These are phyloP conservation scores for Myanophis thanlyinensis DNA, from an alignment of 2,113 vertebrate genomes.

Conservation along the genomic window DNA sequence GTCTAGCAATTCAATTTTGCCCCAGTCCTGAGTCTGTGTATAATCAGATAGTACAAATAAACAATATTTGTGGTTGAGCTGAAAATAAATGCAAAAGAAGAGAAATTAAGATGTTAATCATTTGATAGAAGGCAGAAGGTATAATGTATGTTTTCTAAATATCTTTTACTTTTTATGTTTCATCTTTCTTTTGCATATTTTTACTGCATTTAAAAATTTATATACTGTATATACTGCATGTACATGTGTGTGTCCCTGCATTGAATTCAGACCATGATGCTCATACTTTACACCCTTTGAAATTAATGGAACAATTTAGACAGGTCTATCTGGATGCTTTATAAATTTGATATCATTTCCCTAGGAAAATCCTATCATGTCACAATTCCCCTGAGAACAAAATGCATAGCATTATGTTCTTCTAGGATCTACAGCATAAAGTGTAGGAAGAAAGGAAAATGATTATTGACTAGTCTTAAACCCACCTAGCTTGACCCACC, in stretches of 20 bases:
- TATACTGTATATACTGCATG: background rate
- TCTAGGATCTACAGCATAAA: background rate
- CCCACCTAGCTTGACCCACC: background rate
- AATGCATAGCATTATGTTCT: background rate
- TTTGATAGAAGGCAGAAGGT: background rate
- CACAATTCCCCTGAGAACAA: background rate
- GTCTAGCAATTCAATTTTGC: background rate
- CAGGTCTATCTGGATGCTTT: background rate
- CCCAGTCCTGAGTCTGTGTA: background rate
- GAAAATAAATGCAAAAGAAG: background rate
- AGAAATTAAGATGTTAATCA: background rate
- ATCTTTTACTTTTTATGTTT: background rate
- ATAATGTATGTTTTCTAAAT: background rate
- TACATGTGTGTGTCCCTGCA: background rate
- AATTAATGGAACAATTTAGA: background rate
- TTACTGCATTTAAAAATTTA: background rate
- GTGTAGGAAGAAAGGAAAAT: background rate
- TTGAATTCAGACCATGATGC: background rate
- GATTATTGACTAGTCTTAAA: background rate
- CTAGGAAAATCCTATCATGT: background rate
- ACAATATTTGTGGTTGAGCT: background rate
- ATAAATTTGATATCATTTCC: background rate
- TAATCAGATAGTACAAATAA: background rate
- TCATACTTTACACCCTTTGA: background rate
- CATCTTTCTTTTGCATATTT: background rate